Base-by-base conservation (phyloP, 2,797 vertebrate species). In the Schizopygopsis malacanthus region DNA sequence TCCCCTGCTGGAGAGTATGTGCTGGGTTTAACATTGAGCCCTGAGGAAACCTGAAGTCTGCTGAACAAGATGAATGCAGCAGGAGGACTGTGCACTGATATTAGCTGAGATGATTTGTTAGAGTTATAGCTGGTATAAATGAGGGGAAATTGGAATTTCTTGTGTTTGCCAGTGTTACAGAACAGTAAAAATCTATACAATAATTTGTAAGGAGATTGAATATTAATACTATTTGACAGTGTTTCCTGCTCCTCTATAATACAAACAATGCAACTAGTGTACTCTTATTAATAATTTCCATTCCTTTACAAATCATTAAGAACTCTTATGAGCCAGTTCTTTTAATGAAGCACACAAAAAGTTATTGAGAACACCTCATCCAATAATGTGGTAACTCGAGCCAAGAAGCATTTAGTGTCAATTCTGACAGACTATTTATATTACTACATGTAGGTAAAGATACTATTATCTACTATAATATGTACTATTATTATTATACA, bases 1-100 rank as follows among this genome's bases (percentile, higher is more conserved):
- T 78, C 79, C 81, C 16, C 63, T 81, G 82, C 13, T 76, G 54
- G 59, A 78, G 78, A 83, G 73, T 79, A 87, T 87, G 56, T 82
- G 59, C 54, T 52, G 78, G 52, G 72, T 82, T 88, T 85, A 83
- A 79, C 61, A 75, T 63, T 52, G 63, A 82, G 81, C 71, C 69
- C 87, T 50, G 47, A 18, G 78, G 76, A 88, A 78, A 59, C 61
- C 13, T 72, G 25, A 76, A 61, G 33, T 71, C 39, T 82, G 75
- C 50, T 63, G n/a, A 87, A 77, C 54, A 47, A 77, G 39, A 89
- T 81, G 65, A 82, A 77, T 79, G 67, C 20, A 61, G 39, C 45
- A 80, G 77, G 56, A 84, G 13, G 63, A 56, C 52, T 50, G 52
- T 5, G 20, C 25, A n/a, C 65, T 18, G n/a, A 84, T 71, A 79